A percentile compares a stretch with the other conserved stretches of the same genome.
These are phyloP conservation scores for Tauraco erythrolophus DNA, from an alignment of 2,113 vertebrate species.

Conservation along the genomic window DNA sequence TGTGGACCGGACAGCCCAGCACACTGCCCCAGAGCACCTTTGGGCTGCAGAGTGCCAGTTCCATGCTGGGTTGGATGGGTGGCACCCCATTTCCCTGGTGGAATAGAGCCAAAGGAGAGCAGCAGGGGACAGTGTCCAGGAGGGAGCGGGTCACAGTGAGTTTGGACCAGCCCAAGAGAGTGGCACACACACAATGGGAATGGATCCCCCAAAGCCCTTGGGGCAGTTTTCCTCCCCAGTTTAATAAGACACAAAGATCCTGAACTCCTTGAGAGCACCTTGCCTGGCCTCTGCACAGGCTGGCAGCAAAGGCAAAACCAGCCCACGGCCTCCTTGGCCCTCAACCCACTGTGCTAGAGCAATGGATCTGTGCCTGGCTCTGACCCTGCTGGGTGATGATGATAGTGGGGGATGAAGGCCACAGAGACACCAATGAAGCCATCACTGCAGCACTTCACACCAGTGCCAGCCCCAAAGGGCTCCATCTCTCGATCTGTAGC, in stretches of 20 bases:
- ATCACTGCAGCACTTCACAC: accelerated
- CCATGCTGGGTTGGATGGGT: no score
- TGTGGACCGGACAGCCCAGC: no score
- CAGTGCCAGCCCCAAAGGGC: background rate
- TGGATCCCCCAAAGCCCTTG: background rate
- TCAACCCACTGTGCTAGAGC: accelerated
- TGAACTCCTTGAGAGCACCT: background rate
- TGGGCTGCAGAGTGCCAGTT: no score
- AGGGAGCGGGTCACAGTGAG: no score
- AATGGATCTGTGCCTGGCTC: background rate
- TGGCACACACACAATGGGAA: no score
- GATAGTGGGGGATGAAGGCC: background rate
- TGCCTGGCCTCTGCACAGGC: background rate
- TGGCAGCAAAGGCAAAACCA: background rate
- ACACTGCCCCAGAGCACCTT: no score
- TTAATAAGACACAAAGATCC: background rate
- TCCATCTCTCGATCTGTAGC: accelerated
- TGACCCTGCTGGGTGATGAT: background rate
- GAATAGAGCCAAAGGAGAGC: no score
- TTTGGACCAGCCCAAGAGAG: background rate
- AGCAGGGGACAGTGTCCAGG: no score
- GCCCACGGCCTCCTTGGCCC: background rate
- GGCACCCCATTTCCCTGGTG: no score
- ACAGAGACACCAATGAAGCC: accelerated
- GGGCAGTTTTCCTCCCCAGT: background rate